A percentile compares a stretch with the other conserved stretches of the same genome.
Evolutionary conservation across 2,113 vertebrate genomes (phyloP).

Genomic region (Chrysochloris asiatica): DNA sequence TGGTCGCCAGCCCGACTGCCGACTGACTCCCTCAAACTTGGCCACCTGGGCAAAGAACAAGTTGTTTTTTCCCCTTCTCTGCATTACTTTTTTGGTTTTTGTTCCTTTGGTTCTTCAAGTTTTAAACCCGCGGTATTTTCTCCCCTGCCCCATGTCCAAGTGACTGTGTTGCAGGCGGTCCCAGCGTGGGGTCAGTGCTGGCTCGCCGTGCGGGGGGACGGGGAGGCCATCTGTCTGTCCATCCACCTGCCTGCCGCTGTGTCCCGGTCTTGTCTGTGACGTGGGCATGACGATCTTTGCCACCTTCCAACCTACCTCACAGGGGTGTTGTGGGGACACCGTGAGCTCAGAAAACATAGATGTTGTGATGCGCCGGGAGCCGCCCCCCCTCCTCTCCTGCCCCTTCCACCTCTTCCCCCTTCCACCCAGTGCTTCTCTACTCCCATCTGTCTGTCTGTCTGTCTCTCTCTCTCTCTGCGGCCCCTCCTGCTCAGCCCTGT

Average conservation of each 20-base stretch:
- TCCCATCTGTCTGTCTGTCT: neutral
- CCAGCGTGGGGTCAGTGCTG: neutral
- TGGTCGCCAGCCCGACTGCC: conserved; percentile 49
- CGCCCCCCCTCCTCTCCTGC: neutral
- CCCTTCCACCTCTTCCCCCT: neutral
- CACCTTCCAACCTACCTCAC: conserved; percentile 82
- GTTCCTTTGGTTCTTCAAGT: conserved; percentile 70
- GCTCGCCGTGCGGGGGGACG: conserved; percentile 32
- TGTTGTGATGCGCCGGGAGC: conserved; percentile 72
- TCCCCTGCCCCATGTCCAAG: conserved; percentile 46
- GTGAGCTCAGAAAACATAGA: conserved; percentile 65
- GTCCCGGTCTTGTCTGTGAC: conserved; percentile 79
- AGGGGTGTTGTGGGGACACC: conserved; percentile 83
- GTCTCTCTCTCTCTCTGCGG: neutral
- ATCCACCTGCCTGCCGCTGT: conserved; percentile 40
- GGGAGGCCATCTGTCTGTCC: neutral
- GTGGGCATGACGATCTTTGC: conserved; percentile 78
- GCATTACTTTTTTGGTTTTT: conserved; percentile 75
- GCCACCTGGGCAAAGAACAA: conserved; percentile 75
- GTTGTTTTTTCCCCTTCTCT: conserved; percentile 53
- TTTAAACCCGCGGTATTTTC: conserved; percentile 60
- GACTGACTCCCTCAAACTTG: conserved; percentile 69
- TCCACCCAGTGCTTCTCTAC: neutral
- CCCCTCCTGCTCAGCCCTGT: neutral
- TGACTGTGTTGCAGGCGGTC: conserved; percentile 69